Base-by-base conservation (phyloP, 1,140 invertebrate species). In the Macrobrachium nipponense region DNA sequence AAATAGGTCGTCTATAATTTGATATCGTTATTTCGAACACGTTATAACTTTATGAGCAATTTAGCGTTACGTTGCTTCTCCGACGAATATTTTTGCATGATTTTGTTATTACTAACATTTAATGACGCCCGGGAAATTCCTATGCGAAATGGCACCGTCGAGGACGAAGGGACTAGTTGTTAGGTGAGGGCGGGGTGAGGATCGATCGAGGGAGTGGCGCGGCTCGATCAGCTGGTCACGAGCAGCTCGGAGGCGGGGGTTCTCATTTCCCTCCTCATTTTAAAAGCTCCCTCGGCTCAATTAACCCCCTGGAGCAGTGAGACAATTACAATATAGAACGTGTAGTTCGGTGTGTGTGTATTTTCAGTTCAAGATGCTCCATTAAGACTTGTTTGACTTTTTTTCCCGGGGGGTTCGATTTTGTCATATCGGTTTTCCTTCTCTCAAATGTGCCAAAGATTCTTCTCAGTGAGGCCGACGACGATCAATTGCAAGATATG, bases 151-250 rank as follows among this genome's bases (percentile, higher is more conserved):
- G 27, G 12, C 15, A 15, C n/a, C 59, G 23, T 43, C 59, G 12
- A 58, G 20, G 18, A 62, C 59, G 70, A n/a, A 27, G 44, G 79
- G 14, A 78, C 73, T 68, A 84, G 82, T 84, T 82, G 58, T 27
- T 23, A 60, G 80, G 80, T 68, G 66, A 68, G 80, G 66, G 66
- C 64, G 36, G 51, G 75, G 73, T 68, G 73, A 73, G 81, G 81
- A 84, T 84, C 82, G 82, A 84, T 84, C 82, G 73, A 59, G 82
- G 78, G 78, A 80, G 78, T 80, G 78, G 78, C 78, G 78, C 78
- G 78, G 78, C 78, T 80, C 78, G 27, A 80, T 80, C 78, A 80
- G 78, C 78, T 80, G 78, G 82, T 77, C 75, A 58, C 73, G 44
- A 76, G 72, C 82, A 66, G 73, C 60, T 62, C 61, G 72, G 72